phyloP scores from a whole-genome alignment of 2,888 invertebrate species.

The Scaptodrosophila latifasciaeformis region DNA sequence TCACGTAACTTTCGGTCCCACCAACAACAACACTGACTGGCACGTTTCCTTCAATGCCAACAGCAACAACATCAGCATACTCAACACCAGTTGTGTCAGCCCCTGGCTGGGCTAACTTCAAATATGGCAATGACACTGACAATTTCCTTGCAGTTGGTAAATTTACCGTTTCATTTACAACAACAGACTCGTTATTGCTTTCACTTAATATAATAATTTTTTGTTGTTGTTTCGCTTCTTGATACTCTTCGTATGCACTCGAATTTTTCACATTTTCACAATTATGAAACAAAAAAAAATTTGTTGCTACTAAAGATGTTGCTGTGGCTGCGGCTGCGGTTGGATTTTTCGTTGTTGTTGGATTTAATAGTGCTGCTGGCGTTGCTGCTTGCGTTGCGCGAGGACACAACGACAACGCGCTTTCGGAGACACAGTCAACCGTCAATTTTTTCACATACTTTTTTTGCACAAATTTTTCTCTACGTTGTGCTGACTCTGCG shows the following conservation, averaged over 20 bases:
- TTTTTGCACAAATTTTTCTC: constrained; percentile 64
- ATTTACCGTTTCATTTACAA: too few species aligned
- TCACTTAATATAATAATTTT: constrained; percentile 14
- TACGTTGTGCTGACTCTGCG: constrained; percentile 42
- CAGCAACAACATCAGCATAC: constrained; percentile 38
- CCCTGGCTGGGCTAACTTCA: neutral
- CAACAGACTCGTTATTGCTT: too few species aligned
- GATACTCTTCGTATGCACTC: too few species aligned
- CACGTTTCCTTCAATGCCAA: constrained; percentile 24
- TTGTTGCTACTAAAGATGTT: constrained; percentile 33
- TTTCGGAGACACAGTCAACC: too few species aligned
- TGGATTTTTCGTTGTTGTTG: too few species aligned
- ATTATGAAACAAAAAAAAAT: constrained; percentile 56
- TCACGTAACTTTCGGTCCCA: constrained; percentile 54
- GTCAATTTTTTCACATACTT: constrained; percentile 45
- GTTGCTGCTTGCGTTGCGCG: too few species aligned
- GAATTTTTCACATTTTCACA: constrained; percentile 56
- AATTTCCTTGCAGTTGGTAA: too few species aligned
- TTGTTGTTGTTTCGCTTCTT: constrained; percentile 7
- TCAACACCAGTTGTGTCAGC: constrained; percentile 23
- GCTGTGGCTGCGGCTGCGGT: too few species aligned
- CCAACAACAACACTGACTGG: constrained; percentile 26
- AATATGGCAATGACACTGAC: constrained; percentile 64
- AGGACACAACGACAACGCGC: too few species aligned
- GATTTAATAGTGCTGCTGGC: too few species aligned